Percentiles rank a stretch among this genome's conserved stretches.
These are phyloP conservation scores for Lasiurus cinereus DNA, from an alignment of 2,113 vertebrate genomes.

Conservation along the genomic window DNA sequence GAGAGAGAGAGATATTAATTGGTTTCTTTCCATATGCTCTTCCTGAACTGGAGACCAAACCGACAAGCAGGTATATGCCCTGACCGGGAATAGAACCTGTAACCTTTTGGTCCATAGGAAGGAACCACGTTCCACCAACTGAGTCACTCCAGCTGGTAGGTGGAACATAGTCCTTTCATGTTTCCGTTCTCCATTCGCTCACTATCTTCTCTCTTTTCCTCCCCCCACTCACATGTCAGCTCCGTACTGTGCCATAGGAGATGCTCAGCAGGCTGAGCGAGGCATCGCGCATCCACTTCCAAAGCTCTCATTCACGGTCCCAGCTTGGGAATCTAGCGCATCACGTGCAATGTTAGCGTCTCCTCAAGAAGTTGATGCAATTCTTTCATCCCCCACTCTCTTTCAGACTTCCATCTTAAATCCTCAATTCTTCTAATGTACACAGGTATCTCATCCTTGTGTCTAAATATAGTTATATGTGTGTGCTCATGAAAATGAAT, in stretches of 20 bases:
- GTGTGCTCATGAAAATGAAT: not conserved
- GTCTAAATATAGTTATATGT: not conserved
- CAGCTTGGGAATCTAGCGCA: not conserved
- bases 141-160: not conserved
- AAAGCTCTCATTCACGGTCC: not conserved
- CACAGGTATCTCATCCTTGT: not conserved
- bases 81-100: not conserved
- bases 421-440: not conserved
- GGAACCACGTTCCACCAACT: not conserved
- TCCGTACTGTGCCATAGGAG: not conserved
- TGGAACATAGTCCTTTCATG: not conserved
- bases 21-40: not conserved
- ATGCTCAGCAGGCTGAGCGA: not conserved
- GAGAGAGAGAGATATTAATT: not conserved
- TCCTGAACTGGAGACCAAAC: not conserved
- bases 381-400: not conserved
- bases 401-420: not conserved
- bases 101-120: not conserved
- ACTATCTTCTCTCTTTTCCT: not conserved
- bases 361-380: not conserved
- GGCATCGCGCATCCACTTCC: accelerated
- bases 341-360: not conserved
- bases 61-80: not conserved
- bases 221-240: not conserved
- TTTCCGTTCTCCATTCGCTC: not conserved